phyloP scores from a whole-genome alignment of 1,140 invertebrate genomes.

The Goniozus legneri region DNA sequence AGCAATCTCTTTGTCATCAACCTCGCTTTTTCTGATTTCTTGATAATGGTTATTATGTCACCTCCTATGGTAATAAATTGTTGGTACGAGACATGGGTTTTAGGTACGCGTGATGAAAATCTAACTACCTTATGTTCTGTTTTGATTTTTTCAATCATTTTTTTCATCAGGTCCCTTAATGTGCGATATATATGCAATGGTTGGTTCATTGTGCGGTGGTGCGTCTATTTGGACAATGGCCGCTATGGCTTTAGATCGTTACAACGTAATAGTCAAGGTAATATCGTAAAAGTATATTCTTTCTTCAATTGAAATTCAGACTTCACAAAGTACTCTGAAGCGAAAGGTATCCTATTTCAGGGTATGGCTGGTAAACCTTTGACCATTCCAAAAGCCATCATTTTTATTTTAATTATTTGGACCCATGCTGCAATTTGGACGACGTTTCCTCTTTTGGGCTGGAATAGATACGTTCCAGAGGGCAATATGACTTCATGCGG shows the following conservation, averaged over 20 bases:
- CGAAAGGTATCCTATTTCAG: too few species aligned
- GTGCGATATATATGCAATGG: constrained; percentile 77
- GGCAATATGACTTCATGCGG: constrained; percentile 84
- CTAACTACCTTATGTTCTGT: too few species aligned
- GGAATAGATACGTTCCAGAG: constrained; percentile 85
- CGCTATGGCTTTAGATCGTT: constrained; percentile 76
- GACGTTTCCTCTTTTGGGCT: constrained; percentile 71
- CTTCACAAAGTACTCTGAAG: too few species aligned
- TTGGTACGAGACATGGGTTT: constrained; percentile 82
- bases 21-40: constrained; percentile 82
- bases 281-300: too few species aligned
- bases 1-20: constrained; percentile 83
- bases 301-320: too few species aligned
- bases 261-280: constrained; percentile 86
- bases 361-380: constrained; percentile 70
- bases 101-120: too few species aligned
- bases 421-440: constrained; percentile 65
- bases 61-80: constrained; percentile 82
- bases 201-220: constrained; percentile 76
- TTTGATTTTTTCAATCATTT: too few species aligned
- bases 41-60: constrained; percentile 82
- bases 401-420: constrained; percentile 71
- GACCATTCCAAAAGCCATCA: constrained; percentile 64
- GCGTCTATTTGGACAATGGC: constrained; percentile 82
- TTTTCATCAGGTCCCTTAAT: constrained; percentile 77